These are phyloP conservation scores for Pelmatolapia mariae DNA, from an alignment of 2,113 vertebrate genomes.

Conservation along the genomic window DNA sequence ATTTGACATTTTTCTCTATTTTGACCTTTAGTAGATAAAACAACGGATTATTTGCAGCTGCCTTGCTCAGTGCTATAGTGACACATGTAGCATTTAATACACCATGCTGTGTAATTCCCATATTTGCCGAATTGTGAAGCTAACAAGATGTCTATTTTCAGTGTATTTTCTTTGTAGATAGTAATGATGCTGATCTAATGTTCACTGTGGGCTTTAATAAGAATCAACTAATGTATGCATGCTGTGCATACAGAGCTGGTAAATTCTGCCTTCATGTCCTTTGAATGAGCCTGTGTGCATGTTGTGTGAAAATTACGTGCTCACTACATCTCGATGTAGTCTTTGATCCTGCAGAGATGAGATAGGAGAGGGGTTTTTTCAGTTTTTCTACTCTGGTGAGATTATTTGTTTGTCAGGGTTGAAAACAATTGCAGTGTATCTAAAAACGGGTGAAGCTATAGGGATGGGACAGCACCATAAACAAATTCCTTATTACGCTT, in stretches of 20 bases:
- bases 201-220: constrained; percentile 25
- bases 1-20: not conserved
- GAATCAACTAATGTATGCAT: constrained; percentile 28
- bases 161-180: not conserved
- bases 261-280: constrained; percentile 14
- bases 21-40: not conserved
- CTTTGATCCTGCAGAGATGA: constrained; percentile 36
- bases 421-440: constrained; percentile 5
- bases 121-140: not conserved
- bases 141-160: not conserved
- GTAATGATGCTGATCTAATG: constrained; percentile 23
- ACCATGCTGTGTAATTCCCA: not conserved
- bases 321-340: not conserved
- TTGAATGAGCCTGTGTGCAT: not conserved
- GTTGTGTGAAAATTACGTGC: constrained; percentile 17
- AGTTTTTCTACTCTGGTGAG: not conserved
- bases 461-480: not conserved
- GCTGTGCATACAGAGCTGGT: not conserved
- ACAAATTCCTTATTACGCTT: constrained; percentile 3
- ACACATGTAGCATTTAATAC: not conserved
- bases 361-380: not conserved
- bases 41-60: not conserved
- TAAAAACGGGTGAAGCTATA: not conserved
- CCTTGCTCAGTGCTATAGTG: not conserved
- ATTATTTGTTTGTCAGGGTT: constrained; percentile 37